Conservation (phyloP, 2,113 vertebrate species). For the Chrysemys picta region DNA sequence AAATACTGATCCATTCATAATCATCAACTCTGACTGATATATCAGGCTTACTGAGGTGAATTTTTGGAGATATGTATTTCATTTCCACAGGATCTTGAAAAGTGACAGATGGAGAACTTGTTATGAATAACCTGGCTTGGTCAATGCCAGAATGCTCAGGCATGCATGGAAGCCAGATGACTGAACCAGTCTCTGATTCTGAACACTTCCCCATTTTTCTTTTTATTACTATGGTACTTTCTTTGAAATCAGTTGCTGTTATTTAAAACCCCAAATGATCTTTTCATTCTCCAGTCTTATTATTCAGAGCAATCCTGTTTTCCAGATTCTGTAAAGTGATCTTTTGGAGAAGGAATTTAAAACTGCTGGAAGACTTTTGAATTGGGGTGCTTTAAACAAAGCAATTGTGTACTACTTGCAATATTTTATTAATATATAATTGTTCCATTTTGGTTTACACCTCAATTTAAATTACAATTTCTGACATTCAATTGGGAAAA, state of each 20-base stretch:
- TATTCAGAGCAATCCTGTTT: not conserved
- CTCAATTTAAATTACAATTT: not conserved
- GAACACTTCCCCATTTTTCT: not conserved
- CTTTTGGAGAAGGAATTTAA: not conserved
- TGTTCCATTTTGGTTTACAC: not conserved
- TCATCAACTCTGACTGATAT: not conserved
- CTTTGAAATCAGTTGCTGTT: conserved; percentile 21
- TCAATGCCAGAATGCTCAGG: not conserved
- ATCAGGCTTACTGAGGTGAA: not conserved
- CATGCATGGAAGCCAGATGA: not conserved
- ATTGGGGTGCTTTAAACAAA: not conserved
- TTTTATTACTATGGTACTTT: not conserved
- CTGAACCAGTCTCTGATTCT: not conserved
- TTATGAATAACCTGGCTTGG: not conserved
- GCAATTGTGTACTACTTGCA: not conserved
- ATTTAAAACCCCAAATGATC: not conserved
- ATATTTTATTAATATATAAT: not conserved
- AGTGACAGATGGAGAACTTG: not conserved
- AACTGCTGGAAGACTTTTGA: not conserved
- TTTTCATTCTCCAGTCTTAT: not conserved
- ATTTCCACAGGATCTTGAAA: not conserved
- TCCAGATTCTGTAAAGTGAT: not conserved
- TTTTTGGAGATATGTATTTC: not conserved
- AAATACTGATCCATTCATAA: not conserved
- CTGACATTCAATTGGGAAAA: accelerated